phyloP scores from a whole-genome alignment of 2,888 invertebrate species.

The Chesias legatella region DNA sequence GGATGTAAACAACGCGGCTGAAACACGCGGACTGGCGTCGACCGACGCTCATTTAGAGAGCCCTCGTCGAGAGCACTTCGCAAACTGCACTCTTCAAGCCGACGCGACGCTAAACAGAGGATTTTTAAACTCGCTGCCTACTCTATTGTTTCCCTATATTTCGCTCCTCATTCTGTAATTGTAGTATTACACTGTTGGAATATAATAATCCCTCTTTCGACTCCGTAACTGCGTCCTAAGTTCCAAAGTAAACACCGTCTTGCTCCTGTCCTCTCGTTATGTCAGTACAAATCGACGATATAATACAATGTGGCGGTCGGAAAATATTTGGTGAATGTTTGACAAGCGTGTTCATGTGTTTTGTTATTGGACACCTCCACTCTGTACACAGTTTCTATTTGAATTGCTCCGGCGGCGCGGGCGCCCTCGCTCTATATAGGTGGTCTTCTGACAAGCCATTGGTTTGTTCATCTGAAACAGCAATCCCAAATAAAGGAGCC shows the following conservation, averaged over 20 bases:
- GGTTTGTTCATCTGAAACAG: conserved; percentile 50
- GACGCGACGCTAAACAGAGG: conserved; percentile 50
- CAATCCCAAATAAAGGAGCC: conserved; percentile 16
- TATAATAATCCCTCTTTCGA: conserved; percentile 18
- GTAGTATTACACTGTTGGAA: conserved; percentile 13
- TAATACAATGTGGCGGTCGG: conserved; percentile 64
- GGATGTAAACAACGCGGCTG: conserved; percentile 61
- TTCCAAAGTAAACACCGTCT: conserved; percentile 59
- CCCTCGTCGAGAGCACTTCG: conserved; percentile 56
- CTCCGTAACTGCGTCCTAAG: conserved; percentile 39
- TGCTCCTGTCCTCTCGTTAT: conserved; percentile 59
- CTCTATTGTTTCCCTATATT: conserved; percentile 48
- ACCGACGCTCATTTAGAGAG: conserved; percentile 55
- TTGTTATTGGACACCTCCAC: conserved; percentile 75
- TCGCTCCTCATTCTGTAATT: conserved; percentile 37
- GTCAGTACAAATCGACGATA: conserved; percentile 69
- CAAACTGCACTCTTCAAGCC: conserved; percentile 66
- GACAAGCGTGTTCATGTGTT: conserved; percentile 74
- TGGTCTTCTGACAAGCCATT: conserved; percentile 33
- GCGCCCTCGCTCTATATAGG: conserved; percentile 23
- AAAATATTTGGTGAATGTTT: conserved; percentile 76
- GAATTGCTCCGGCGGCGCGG: conserved; percentile 53
- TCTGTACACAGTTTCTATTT: conserved; percentile 67
- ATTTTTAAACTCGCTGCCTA: conserved; percentile 49
- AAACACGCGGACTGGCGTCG: conserved; percentile 47